A percentile compares a stretch with the other conserved stretches of the same genome.
These are phyloP conservation scores for Amniataba percoides DNA, from an alignment of 2,797 vertebrate genomes.

Conservation along the genomic window DNA sequence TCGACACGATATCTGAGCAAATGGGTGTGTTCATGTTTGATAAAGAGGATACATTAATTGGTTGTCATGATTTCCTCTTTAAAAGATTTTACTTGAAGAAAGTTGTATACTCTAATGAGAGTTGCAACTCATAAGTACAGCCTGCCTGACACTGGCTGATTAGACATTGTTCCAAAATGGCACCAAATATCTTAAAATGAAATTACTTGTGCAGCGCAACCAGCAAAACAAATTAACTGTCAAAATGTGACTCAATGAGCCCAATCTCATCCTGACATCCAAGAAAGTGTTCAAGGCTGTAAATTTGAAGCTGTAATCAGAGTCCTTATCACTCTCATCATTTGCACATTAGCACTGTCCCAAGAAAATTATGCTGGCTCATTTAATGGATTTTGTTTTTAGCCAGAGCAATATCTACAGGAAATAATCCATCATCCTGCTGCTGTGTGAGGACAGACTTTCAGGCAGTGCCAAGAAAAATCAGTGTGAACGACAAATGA, in stretches of 20 bases:
- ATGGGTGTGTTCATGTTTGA: neutral
- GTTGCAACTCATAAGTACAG: neutral
- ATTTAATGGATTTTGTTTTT: neutral
- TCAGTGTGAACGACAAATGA: neutral
- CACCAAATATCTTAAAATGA: neutral
- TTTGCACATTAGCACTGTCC: neutral
- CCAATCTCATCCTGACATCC: neutral
- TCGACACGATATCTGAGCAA: neutral
- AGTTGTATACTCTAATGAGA: neutral
- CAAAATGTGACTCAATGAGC: conserved; percentile 5
- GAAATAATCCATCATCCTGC: neutral
- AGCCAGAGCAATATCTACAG: neutral
- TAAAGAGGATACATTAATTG: neutral
- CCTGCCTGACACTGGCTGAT: neutral
- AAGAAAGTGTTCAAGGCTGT: neutral
- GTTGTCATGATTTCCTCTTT: neutral
- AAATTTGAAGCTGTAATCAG: conserved; percentile 1
- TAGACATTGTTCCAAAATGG: neutral
- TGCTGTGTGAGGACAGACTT: neutral
- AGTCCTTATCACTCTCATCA: neutral
- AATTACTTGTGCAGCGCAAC: neutral
- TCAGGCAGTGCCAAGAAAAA: neutral
- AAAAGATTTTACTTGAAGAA: neutral
- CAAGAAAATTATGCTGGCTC: neutral
- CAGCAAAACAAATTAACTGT: conserved; percentile 7